Evolutionary conservation across 2,113 vertebrate genomes (phyloP).

Genomic region (Clarias gariepinus): DNA sequence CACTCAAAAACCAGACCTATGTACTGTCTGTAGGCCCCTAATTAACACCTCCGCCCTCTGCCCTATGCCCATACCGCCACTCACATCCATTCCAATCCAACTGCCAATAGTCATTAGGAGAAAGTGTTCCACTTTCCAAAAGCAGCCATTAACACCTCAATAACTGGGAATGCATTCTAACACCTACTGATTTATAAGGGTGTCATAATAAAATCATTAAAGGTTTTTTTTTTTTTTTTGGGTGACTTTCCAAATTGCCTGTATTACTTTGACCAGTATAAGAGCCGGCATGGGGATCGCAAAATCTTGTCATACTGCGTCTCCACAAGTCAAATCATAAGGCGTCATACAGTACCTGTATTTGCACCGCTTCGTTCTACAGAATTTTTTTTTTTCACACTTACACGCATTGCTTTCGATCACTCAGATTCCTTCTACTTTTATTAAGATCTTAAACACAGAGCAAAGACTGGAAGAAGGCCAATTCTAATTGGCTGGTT

Average conservation of each 20-base stretch:
- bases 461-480: too few species aligned
- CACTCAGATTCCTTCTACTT: too few species aligned
- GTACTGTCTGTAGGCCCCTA: constrained; percentile 21
- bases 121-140: background rate
- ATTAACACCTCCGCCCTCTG: constrained; percentile 6
- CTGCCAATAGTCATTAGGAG: constrained; percentile 19
- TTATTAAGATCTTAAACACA: too few species aligned
- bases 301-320: too few species aligned
- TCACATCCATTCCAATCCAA: constrained; percentile 9
- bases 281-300: too few species aligned
- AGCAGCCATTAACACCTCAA: constrained; percentile 6
- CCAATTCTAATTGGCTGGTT: too few species aligned
- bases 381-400: too few species aligned
- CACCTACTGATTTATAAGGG: background rate
- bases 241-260: background rate
- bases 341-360: too few species aligned
- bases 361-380: too few species aligned
- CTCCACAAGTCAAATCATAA: too few species aligned
- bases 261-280: background rate
- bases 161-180: constrained; percentile 9
- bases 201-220: background rate
- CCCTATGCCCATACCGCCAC: background rate
- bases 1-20: constrained; percentile 13
- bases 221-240: background rate
- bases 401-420: too few species aligned